Base-by-base conservation (phyloP, 2,888 invertebrate genomes). In the Agonopterix arenella region DNA sequence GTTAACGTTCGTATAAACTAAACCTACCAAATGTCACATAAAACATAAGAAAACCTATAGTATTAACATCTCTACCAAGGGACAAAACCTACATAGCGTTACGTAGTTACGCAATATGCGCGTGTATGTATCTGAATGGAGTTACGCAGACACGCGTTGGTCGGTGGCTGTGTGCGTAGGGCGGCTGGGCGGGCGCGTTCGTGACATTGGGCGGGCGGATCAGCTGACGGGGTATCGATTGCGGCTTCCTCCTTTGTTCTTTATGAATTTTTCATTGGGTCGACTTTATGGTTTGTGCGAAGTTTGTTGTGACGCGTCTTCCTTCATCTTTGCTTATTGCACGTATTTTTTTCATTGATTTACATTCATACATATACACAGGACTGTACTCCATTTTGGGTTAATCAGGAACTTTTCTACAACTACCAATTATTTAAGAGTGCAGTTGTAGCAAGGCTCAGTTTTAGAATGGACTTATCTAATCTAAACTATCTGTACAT, bases 201-300 rank as follows among this genome's bases (percentile, higher is more conserved):
- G 73, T 88, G 88, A 89, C 88, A 89, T 89, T 86, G 86, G 84
- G 78, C 70, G 77, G 76, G 78, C 70, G 76, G 76, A 88, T 80
- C 88, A 86, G 86, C 86, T 86, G 86, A 81, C 72, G 65, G 54
- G 61, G 2, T 80, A 86, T 86, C 88, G 86, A 88, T 89, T 80
- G 68, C 63, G 36, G 49, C 80, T 84, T 84, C 83, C 83, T 82
- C 73, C 65, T 61, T 81, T 75, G 72, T 73, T 70, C 78, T 70
- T 73, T 77, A 84, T 84, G 82, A 84, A 83, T 84, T 11, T 43
- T 43, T 40, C 40, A 40, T 40, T n/a, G 40, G 10, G 40, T 36
- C 45, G 37, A 3, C 18, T 38, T 40, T 38, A n/a, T 10, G 10
- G 10, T 28, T 10, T 18, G 8, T 4, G 11, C 36, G 16, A 36